Percentiles rank a stretch among this genome's conserved stretches.
These are phyloP conservation scores for Ornithoptera priamus DNA, from an alignment of 2,888 invertebrate species.

Conservation along the genomic window DNA sequence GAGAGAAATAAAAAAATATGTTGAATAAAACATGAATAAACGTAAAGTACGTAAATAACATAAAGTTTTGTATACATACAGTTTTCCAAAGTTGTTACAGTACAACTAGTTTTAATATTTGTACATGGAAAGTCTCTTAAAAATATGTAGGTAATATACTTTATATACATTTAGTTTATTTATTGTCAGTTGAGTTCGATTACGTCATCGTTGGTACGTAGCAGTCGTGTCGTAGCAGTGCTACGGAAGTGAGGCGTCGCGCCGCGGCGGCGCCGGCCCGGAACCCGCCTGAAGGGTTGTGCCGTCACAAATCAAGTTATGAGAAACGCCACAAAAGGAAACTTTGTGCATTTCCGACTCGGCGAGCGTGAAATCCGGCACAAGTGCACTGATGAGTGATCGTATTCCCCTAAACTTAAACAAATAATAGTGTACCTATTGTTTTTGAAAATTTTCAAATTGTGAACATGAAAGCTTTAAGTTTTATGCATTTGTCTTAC, in stretches of 20 bases:
- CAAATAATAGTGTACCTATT: constrained; percentile 23
- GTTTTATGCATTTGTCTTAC: not conserved
- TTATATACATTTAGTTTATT: not conserved
- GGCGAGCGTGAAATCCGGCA: constrained; percentile 73
- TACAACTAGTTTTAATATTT: no score
- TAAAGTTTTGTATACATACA: no score
- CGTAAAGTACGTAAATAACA: no score
- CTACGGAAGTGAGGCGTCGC: constrained; percentile 71
- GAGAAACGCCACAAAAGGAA: constrained; percentile 79
- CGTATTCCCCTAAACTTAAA: constrained; percentile 45
- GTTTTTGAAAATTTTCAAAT: constrained; percentile 1
- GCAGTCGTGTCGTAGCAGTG: constrained; percentile 18
- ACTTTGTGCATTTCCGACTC: constrained; percentile 78
- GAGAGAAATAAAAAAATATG: no score
- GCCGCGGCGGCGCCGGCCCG: constrained; percentile 75
- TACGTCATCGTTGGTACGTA: constrained; percentile 19
- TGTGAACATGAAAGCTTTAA: not conserved
- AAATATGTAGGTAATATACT: not conserved
- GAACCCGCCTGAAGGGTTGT: constrained; percentile 75
- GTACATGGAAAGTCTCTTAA: not conserved
- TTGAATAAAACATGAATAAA: no score
- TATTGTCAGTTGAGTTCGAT: constrained; percentile 10
- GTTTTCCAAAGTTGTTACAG: no score
- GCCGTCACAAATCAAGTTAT: constrained; percentile 79
- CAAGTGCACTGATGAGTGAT: constrained; percentile 39